A percentile compares a stretch with the other conserved stretches of the same genome.
Evolutionary conservation across 2,888 invertebrate species (phyloP).

Genomic region (Tenodera sinensis): DNA sequence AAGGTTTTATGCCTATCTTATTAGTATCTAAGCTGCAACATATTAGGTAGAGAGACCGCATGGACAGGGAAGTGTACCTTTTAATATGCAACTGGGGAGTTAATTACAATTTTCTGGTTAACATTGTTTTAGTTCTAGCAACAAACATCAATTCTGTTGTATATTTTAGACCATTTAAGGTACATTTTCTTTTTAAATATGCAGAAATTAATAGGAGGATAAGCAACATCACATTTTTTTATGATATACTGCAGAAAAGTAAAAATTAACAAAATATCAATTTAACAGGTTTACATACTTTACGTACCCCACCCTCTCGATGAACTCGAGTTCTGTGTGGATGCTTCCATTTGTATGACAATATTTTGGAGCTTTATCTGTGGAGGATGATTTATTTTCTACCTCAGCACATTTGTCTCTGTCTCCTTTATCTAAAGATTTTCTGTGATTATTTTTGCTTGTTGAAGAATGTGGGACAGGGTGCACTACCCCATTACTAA

Average conservation of each 20-base stretch:
- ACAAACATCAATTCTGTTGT: too few relatives aligned
- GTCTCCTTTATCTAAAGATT: constrained; percentile 51
- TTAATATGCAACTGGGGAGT: too few relatives aligned
- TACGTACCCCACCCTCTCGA: constrained; percentile 47
- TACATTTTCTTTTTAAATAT: too few relatives aligned
- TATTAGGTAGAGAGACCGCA: too few relatives aligned
- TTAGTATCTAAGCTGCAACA: too few relatives aligned
- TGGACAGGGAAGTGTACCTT: too few relatives aligned
- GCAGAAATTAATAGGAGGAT: too few relatives aligned
- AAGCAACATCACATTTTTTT: background rate
- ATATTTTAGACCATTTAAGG: too few relatives aligned
- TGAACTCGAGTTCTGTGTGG: constrained; percentile 47
- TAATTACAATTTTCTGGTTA: too few relatives aligned
- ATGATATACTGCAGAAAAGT: too few relatives aligned
- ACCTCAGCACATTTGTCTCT: constrained; percentile 16
- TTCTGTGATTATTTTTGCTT: constrained; percentile 53
- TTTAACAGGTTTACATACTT: constrained; percentile 1
- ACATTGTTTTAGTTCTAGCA: too few relatives aligned
- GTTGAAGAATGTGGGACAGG: constrained; percentile 12
- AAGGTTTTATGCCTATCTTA: too few relatives aligned
- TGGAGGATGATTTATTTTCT: constrained; percentile 34
- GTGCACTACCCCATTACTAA: constrained; percentile 27
- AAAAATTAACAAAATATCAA: background rate
- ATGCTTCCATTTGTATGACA: constrained; percentile 47
- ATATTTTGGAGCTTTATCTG: constrained; percentile 45